A percentile compares a stretch with the other conserved stretches of the same genome.
Conservation (phyloP, 1,140 invertebrate species). For the Trypoxylus dichotomus region DNA sequence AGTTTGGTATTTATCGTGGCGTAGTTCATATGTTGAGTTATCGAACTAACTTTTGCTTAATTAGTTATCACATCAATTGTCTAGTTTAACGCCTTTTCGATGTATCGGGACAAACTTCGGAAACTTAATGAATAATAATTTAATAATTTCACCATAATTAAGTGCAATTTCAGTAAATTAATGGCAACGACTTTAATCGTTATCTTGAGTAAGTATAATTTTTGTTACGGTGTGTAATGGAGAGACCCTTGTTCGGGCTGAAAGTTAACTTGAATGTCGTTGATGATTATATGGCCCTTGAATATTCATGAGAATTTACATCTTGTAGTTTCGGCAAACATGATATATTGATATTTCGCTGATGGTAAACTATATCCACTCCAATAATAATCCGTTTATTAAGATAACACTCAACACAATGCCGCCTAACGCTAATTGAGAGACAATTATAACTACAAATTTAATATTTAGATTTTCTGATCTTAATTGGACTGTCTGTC, state of each 20-base stretch:
- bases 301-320: constrained; percentile 20
- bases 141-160: not conserved
- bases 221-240: not conserved
- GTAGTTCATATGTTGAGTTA: too few species aligned
- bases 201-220: not conserved
- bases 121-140: too few species aligned
- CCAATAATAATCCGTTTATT: constrained; percentile 3
- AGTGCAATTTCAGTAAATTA: not conserved
- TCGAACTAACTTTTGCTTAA: too few species aligned
- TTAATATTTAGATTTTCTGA: constrained; percentile 10
- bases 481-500: constrained; percentile 21
- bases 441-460: constrained; percentile 20
- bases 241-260: not conserved
- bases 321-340: constrained; percentile 19
- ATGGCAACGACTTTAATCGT: not conserved
- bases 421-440: not conserved
- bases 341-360: constrained; percentile 17
- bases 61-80: too few species aligned
- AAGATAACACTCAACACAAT: not conserved
- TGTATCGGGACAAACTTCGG: too few species aligned
- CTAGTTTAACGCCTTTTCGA: too few species aligned
- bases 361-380: constrained; percentile 7
- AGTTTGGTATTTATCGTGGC: too few species aligned
- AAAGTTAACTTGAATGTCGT: constrained; percentile 3
- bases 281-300: constrained; percentile 16